A percentile compares a stretch with the other conserved stretches of the same genome.
phyloP scores from a whole-genome alignment of 2,113 vertebrate genomes.

The Gadus macrocephalus region DNA sequence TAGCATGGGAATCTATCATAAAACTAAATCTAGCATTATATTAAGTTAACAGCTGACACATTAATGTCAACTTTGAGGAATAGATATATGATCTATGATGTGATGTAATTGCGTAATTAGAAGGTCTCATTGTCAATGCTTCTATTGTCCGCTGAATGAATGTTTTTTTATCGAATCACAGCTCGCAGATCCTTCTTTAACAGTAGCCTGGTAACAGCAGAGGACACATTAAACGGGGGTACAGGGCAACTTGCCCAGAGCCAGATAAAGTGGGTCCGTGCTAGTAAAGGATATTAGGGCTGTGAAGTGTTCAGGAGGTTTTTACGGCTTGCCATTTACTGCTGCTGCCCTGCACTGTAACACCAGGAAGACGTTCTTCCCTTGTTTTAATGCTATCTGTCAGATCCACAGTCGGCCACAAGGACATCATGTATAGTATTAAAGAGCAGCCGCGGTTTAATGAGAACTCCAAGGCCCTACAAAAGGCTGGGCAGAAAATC shows the following conservation, averaged over 20 bases:
- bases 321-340: neutral
- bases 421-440: neutral
- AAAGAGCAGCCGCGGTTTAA: neutral
- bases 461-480: neutral
- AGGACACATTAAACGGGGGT: conserved; percentile 5
- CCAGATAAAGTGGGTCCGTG: conserved; percentile 23
- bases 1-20: no score
- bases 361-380: neutral
- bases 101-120: no score
- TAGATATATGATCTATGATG: no score
- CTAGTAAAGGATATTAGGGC: no score
- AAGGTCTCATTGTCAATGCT: no score
- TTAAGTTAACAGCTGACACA: no score
- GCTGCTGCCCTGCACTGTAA: neutral
- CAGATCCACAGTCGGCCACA: neutral
- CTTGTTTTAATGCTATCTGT: neutral
- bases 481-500: neutral
- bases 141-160: no score
- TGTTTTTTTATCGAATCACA: no score
- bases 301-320: neutral
- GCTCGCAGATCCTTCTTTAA: no score
- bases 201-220: no score
- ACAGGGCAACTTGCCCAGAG: conserved; percentile 4
- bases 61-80: no score
- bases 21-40: no score